A percentile compares a stretch with the other conserved stretches of the same genome.
These are phyloP conservation scores for Poeciliopsis occidentalis DNA, from an alignment of 2,113 vertebrate genomes.

Conservation along the genomic window DNA sequence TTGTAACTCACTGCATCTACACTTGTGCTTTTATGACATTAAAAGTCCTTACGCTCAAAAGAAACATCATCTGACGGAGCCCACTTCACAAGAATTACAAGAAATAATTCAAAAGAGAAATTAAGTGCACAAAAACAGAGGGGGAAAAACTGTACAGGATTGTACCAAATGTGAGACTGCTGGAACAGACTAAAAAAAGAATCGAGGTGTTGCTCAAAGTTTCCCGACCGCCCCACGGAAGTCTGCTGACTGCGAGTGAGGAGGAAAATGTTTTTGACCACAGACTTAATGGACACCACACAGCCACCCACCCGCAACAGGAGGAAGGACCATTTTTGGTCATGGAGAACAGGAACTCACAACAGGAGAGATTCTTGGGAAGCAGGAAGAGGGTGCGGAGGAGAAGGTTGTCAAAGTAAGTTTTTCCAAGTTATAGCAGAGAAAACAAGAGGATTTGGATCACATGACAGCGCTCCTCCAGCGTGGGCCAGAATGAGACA, in stretches of 20 bases:
- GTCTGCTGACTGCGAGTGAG: constrained; percentile 46
- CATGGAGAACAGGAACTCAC: constrained; percentile 35
- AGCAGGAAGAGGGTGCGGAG: constrained; percentile 41
- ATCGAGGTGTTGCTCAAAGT: constrained; percentile 29
- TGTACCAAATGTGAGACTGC: constrained; percentile 45
- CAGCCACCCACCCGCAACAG: constrained; percentile 48
- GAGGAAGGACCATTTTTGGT: constrained; percentile 68
- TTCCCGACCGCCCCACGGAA: constrained; percentile 44
- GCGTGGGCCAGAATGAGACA: constrained; percentile 55
- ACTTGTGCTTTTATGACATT: constrained; percentile 42
- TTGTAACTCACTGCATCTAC: constrained; percentile 35
- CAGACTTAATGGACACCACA: constrained; percentile 54
- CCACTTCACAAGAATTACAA: constrained; percentile 22
- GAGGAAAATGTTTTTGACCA: constrained; percentile 59
- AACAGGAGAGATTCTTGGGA: constrained; percentile 54
- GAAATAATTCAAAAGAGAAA: constrained; percentile 33
- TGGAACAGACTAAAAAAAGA: constrained; percentile 3
- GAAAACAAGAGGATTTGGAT: constrained; percentile 59
- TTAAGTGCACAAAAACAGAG: neutral
- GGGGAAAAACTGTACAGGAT: constrained; percentile 22
- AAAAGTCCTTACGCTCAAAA: constrained; percentile 37
- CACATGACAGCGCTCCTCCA: constrained; percentile 45
- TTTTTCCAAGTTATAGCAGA: constrained; percentile 74
- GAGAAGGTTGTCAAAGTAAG: constrained; percentile 46
- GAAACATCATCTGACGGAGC: constrained; percentile 21